A percentile compares a stretch with the other conserved stretches of the same genome.
Evolutionary conservation across 2,113 vertebrate genomes (phyloP).

Genomic region (Rhabdomys dilectus): DNA sequence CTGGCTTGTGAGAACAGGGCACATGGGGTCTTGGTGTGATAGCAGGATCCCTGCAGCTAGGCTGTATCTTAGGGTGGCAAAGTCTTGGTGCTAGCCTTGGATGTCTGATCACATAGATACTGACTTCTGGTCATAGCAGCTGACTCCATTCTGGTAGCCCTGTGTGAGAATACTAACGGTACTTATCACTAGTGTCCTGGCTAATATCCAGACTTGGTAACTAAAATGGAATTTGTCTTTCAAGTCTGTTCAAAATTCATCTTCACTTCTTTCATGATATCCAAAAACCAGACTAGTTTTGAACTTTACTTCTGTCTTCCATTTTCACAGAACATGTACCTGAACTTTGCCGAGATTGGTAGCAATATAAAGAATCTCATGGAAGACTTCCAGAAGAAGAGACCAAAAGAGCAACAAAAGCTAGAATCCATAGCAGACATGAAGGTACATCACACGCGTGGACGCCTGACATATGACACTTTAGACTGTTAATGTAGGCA

Average conservation of each 20-base stretch:
- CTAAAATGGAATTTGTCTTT: conserved; percentile 72
- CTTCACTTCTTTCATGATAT: conserved; percentile 53
- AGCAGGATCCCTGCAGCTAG: not conserved
- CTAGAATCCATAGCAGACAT: conserved; percentile 97
- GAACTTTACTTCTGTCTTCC: conserved; percentile 13
- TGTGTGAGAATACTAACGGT: conserved; percentile 60
- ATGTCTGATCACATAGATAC: not conserved
- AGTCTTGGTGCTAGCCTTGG: not conserved
- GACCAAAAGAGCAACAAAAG: conserved; percentile 96
- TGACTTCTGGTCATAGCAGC: not conserved
- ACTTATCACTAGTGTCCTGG: conserved; percentile 55
- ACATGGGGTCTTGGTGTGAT: not conserved
- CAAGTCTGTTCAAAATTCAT: conserved; percentile 37
- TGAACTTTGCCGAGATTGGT: conserved; percentile 98
- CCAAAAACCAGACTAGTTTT: conserved; percentile 29
- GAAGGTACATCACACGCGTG: conserved; percentile 90
- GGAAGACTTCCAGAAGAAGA: conserved; percentile 98
- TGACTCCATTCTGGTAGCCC: not conserved
- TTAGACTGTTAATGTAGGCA: conserved; percentile 39
- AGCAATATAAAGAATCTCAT: conserved; percentile 99
- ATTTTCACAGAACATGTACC: conserved; percentile 94
- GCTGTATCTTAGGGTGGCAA: not conserved
- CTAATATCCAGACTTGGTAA: conserved; percentile 48
- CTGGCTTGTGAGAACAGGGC: conserved; percentile 2
- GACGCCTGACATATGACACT: conserved; percentile 36